These are phyloP conservation scores for Gymnoscopelus microlampas DNA, from an alignment of 2,797 vertebrate genomes.

Conservation along the genomic window DNA sequence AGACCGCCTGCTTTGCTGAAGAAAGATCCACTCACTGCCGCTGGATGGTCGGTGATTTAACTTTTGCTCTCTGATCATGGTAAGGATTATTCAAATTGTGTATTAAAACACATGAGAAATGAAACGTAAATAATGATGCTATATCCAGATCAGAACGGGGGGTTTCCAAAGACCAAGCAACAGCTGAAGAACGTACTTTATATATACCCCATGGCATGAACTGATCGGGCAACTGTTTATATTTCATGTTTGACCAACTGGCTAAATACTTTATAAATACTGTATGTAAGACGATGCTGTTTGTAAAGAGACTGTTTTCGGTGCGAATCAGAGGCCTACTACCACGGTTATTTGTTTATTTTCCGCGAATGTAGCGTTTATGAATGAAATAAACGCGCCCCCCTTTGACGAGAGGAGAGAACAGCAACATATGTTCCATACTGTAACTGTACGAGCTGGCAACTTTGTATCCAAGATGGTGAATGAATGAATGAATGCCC, in stretches of 20 bases:
- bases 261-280: neutral
- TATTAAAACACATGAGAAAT: neutral
- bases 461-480: constrained; percentile 10
- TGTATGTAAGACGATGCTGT: neutral
- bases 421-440: constrained; percentile 23
- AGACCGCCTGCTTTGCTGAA: constrained; percentile 29
- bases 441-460: neutral
- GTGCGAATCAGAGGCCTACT: constrained; percentile 1
- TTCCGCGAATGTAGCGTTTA: neutral
- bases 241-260: neutral
- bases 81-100: constrained; percentile 47
- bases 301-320: neutral
- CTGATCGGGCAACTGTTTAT: neutral
- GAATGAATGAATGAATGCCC: neutral
- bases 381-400: constrained; percentile 57
- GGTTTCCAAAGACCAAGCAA: constrained; percentile 41
- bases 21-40: constrained; percentile 28
- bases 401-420: constrained; percentile 25
- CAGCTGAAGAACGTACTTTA: constrained; percentile 48
- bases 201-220: constrained; percentile 3
- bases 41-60: constrained; percentile 61
- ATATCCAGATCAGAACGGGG: neutral
- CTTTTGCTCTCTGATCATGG: constrained; percentile 68
- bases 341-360: neutral
- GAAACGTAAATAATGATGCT: neutral